Base-by-base conservation (phyloP, 2,888 invertebrate genomes). In the Allolobophora icterica region DNA sequence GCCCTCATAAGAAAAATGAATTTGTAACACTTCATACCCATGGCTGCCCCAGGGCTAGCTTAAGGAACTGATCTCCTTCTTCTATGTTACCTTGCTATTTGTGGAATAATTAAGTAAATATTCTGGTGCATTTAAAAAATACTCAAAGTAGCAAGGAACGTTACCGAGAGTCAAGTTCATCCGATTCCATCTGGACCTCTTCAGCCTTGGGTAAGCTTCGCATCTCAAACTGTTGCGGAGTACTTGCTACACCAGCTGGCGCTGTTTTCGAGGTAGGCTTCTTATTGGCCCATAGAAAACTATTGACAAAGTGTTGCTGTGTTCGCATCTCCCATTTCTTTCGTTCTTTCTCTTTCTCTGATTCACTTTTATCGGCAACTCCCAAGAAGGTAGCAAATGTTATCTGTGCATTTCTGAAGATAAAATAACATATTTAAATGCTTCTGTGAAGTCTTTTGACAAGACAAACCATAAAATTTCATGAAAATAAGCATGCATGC, bases 161-260 rank as follows among this genome's bases (percentile, higher is more conserved):
- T 87, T 35, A 87, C 87, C 87, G 35, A 87, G 35, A 87, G 38
- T 87, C 87, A 11, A 87, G 35, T 87, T 87, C 87, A 87, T 87
- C 87, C 19, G n/a, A 34, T 33, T 11, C 1, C 34, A 87, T n/a
- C n/a, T n/a, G n/a, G n/a, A n/a, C n/a, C n/a, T n/a, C n/a, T n/a
- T n/a, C n/a, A n/a, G n/a, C n/a, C n/a, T n/a, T n/a, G n/a, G n/a
- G n/a, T n/a, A n/a, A n/a, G n/a, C n/a, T n/a, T n/a, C n/a, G n/a
- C n/a, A n/a, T 17, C 71, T 71, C 71, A n/a, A 30, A n/a, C 71
- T 5, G 30, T 1, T 21, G 24, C 24, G 52, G 17, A 24, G 52
- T 4, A 52, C 24, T 24, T 24, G 24, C 13, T 1, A 19, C 13
- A 45, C 13, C 45, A 45, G 19, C 45, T 45, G 45, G 45, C 4